Base-by-base conservation (phyloP, 2,888 invertebrate genomes). In the Lucinisca nassula region DNA sequence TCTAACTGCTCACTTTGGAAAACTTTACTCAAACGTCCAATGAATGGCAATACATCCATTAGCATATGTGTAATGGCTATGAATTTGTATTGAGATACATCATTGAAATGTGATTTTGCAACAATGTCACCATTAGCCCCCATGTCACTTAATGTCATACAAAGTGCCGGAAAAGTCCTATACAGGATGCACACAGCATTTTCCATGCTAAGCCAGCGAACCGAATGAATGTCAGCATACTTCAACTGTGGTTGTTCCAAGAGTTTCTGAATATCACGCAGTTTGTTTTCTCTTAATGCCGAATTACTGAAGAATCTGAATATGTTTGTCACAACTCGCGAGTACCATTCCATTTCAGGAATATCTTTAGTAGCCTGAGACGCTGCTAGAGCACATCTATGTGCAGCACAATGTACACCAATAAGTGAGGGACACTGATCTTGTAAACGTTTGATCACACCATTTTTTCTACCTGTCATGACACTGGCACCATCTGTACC, bases 401-500 rank as follows among this genome's bases (percentile, higher is more conserved):
- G 82, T 45, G 84, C 84, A 21, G 84, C 78, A 76, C 86, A 86
- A 37, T 86, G 89, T 14, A 84, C 70, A 2, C 79, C 82, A 27
- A 84, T 35, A 1, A 86, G 32, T 0, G 78, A 24, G 21, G 79
- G 79, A 0, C 14, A n/a, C 14, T 77, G 38, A 17, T 84, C 82
- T 12, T 30, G 17, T 0, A 85, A 27, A 8, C 67, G 45, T 4
- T 17, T 58, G 12, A 85, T 72, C 32, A 85, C 83, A 76, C 83
- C 85, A 32, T 17, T 75, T 70, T 74, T 79, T 32, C 51, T 77
- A 6, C 85, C 85, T 0, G 85, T 82, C 85, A 88, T 88, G 8
- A 88, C 88, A 80, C 82, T 88, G 0, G 85, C 85, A 30, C 84
- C 84, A 61, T 85, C 88, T 21, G 88, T 88, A n/a, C 88, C 74